Conservation (phyloP, 1,140 invertebrate genomes). For the Orchestia grillus region DNA sequence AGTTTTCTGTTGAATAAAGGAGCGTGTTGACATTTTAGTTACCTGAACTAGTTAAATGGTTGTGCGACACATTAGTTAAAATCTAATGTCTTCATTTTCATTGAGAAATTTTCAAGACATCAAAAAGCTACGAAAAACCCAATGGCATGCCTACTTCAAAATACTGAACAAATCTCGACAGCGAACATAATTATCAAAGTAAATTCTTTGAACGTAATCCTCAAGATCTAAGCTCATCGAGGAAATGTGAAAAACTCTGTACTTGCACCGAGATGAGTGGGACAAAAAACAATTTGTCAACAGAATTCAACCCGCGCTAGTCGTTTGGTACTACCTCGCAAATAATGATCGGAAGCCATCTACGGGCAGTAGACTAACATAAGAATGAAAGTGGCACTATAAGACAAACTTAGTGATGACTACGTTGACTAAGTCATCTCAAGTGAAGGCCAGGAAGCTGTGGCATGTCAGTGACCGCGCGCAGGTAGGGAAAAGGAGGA, state of each 20-base stretch:
- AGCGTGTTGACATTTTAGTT: neutral
- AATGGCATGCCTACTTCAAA: neutral
- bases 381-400: neutral
- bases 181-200: neutral
- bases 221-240: neutral
- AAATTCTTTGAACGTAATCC: too few relatives aligned
- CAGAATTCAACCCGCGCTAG: neutral
- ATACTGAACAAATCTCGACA: neutral
- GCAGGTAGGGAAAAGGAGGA: slow-evolving; percentile 35
- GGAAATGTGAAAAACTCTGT: neutral
- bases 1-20: neutral
- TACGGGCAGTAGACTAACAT: neutral
- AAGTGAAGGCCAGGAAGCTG: slow-evolving; percentile 41
- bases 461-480: slow-evolving; percentile 42
- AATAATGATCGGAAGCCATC: neutral
- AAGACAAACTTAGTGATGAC: neutral
- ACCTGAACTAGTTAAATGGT: too few relatives aligned
- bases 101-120: neutral
- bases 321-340: neutral
- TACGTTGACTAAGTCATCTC: neutral
- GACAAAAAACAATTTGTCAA: neutral
- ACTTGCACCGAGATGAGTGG: neutral
- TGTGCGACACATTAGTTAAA: neutral
- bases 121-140: neutral
- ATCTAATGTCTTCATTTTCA: neutral